Evolutionary conservation across 2,797 vertebrate species (phyloP).

Genomic region (Tapera naevia): DNA sequence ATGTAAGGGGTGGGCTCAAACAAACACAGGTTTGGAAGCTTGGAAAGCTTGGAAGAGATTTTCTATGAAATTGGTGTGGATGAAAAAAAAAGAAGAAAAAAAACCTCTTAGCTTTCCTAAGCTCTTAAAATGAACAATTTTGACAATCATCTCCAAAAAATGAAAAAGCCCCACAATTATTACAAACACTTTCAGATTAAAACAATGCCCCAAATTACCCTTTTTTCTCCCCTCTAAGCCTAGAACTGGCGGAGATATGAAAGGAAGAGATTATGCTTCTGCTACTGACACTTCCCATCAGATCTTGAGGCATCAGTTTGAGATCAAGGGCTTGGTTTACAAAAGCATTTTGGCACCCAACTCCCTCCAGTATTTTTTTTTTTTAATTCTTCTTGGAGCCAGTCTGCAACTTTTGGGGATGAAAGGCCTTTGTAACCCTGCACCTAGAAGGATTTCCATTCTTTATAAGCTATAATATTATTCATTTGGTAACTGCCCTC

Average conservation of each 20-base stretch:
- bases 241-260: constrained; percentile 47
- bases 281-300: constrained; percentile 58
- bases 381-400: neutral
- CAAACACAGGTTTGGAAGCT: no score
- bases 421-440: neutral
- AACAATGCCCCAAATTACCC: constrained; percentile 10
- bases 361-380: neutral
- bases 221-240: neutral
- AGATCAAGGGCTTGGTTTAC: constrained; percentile 62
- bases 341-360: constrained; percentile 44
- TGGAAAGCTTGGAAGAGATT: neutral
- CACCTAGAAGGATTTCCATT: neutral
- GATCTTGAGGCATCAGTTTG: constrained; percentile 47
- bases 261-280: constrained; percentile 46
- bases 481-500: neutral
- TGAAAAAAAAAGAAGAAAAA: neutral
- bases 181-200: constrained; percentile 32
- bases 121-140: neutral
- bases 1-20: neutral
- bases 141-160: neutral
- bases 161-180: neutral
- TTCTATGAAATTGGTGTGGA: neutral
- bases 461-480: neutral
- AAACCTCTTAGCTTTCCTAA: neutral
- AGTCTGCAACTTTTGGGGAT: neutral